These are phyloP conservation scores for Cryptophagus acutangulus DNA, from an alignment of 2,888 invertebrate species.

Conservation along the genomic window DNA sequence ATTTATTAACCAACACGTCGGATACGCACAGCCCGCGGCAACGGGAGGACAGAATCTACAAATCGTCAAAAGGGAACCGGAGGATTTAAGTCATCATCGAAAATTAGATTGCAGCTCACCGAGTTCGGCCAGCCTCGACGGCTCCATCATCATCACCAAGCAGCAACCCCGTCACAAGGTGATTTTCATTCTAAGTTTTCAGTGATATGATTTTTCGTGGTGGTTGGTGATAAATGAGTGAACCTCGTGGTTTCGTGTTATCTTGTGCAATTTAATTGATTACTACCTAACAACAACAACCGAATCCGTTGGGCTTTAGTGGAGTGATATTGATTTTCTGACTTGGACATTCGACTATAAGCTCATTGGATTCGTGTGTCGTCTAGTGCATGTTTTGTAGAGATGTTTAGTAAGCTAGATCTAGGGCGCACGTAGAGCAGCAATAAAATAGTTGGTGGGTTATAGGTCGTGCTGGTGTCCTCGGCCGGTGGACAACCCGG, in stretches of 20 bases:
- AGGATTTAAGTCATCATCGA: slow-evolving; percentile 68
- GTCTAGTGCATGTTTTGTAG: too few species aligned
- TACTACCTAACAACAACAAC: too few species aligned
- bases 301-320: too few species aligned
- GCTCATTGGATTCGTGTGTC: too few species aligned
- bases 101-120: slow-evolving; percentile 60
- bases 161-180: slow-evolving; percentile 58
- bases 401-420: too few species aligned
- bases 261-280: too few species aligned
- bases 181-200: too few species aligned
- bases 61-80: slow-evolving; percentile 75
- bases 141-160: slow-evolving; percentile 56
- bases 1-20: slow-evolving; percentile 59
- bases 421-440: slow-evolving; percentile 35
- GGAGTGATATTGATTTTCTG: too few species aligned
- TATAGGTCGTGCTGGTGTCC: slow-evolving; percentile 51
- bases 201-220: too few species aligned
- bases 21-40: slow-evolving; percentile 49
- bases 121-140: slow-evolving; percentile 49
- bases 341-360: too few species aligned
- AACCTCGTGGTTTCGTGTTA: too few species aligned
- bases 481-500: slow-evolving; percentile 42
- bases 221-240: too few species aligned
- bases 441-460: slow-evolving; percentile 36
- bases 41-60: slow-evolving; percentile 55